Evolutionary conservation across 1,140 invertebrate species (phyloP), one percentile per base, ranked within the genome.

Genomic region (Ptiloglossa arizonensis): DNA sequence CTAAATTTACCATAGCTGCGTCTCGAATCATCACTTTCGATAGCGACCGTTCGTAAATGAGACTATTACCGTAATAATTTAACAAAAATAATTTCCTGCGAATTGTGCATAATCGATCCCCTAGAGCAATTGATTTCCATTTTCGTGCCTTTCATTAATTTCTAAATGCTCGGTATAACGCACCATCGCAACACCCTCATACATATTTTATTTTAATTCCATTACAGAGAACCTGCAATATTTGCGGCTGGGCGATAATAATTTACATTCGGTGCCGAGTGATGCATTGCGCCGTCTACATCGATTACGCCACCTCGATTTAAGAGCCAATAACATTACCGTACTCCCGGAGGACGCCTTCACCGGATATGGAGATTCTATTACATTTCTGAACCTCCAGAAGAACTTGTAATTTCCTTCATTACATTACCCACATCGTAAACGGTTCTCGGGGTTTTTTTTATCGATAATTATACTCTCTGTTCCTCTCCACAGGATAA

Each of bases 321-420:
- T 98, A 9, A 94, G 96, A 78, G 95, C 96, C 17, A 98, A 98
- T 90, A 97, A 97, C 86, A 98, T 98, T 72, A 96, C 95, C 32
- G 93, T 94, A 48, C 94, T 98, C 41, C 93, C 94, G 9, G 97
- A 98, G 79, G 97, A 98, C 86, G 96, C 97, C 2, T 98, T 98
- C 89, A 94, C 95, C n/a, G 96, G 96, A 27, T 98, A 96, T 86
- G 97, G 97, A n/a, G 96, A 97, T 89, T 97, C 97, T 1, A 96
- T 98, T 57, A 97, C 97, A 5, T 98, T 97, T 91, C 94, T 98
- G 6, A 97, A 97, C 88, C 91, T 98, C 44, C 97, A 98, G 86
- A 97, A 98, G 91, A 98, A 98, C 91, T 95, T 96, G 97, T 98
- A 94, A 95, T 93, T 89, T 83, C 79, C 41, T 71, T 60, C n/a